Evolutionary conservation across 2,888 invertebrate species (phyloP).

Genomic region (Phlogophora meticulosa): DNA sequence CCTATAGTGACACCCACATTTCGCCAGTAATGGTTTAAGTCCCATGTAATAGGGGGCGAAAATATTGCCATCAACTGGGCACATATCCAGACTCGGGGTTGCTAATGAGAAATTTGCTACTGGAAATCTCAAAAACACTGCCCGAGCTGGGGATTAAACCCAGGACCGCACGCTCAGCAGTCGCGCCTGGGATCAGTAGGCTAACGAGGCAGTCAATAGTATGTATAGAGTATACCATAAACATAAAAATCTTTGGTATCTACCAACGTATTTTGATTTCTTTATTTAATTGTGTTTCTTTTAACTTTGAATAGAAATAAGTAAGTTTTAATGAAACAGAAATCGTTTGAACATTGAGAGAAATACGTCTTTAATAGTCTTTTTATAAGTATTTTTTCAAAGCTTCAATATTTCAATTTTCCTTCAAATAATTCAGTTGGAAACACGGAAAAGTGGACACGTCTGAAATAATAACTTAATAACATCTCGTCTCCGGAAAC

Average conservation of each 20-base stretch:
- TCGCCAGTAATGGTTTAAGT: no score
- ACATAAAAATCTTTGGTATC: background rate
- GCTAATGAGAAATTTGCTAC: no score
- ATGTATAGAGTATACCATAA: no score
- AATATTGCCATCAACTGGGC: no score
- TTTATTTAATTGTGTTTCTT: background rate
- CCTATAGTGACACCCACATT: no score
- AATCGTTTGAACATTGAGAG: background rate
- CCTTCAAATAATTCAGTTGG: constrained; percentile 1
- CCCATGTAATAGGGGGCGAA: no score
- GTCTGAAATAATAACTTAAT: constrained; percentile 24
- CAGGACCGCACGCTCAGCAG: no score
- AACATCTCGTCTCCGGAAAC: constrained; percentile 47
- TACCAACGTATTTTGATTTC: background rate
- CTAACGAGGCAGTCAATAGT: no score
- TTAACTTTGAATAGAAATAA: background rate
- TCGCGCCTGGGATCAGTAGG: no score
- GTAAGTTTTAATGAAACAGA: background rate
- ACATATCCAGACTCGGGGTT: no score
- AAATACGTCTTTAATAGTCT: background rate
- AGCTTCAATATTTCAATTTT: background rate
- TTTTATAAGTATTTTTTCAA: background rate
- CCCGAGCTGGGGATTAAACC: no score
- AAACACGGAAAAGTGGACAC: background rate
- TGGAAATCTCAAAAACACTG: no score